phyloP scores from a whole-genome alignment of 2,113 vertebrate genomes.

The Tychaedon coryphoeus region DNA sequence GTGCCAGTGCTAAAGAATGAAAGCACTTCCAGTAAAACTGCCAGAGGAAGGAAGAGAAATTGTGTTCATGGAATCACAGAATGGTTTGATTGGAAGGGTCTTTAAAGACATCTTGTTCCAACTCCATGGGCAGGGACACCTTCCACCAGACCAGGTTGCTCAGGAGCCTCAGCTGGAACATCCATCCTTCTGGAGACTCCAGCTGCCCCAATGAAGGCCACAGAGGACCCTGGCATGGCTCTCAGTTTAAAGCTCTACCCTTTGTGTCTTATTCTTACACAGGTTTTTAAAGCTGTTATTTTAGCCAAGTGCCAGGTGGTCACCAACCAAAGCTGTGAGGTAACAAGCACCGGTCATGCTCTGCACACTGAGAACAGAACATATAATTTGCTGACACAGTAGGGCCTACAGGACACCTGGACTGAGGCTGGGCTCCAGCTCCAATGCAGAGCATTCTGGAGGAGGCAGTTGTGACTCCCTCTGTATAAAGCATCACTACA shows the following conservation, averaged over 20 bases:
- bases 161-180: neutral
- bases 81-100: neutral
- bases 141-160: neutral
- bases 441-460: rapidly evolving
- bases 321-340: neutral
- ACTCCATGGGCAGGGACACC: neutral
- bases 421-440: neutral
- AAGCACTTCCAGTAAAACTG: neutral
- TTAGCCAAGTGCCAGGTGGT: neutral
- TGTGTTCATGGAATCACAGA: neutral
- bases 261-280: neutral
- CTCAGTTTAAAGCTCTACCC: neutral
- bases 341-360: neutral
- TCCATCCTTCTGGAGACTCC: too few relatives aligned
- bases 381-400: rapidly evolving
- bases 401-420: neutral
- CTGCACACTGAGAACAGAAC: neutral
- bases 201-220: neutral
- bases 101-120: rapidly evolving
- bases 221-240: rapidly evolving
- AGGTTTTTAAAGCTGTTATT: neutral
- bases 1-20: rapidly evolving
- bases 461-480: neutral
- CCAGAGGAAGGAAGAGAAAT: neutral
- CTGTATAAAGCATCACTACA: neutral